Conservation (phyloP, 2,888 invertebrate species). For the Copidosoma aretas region DNA sequence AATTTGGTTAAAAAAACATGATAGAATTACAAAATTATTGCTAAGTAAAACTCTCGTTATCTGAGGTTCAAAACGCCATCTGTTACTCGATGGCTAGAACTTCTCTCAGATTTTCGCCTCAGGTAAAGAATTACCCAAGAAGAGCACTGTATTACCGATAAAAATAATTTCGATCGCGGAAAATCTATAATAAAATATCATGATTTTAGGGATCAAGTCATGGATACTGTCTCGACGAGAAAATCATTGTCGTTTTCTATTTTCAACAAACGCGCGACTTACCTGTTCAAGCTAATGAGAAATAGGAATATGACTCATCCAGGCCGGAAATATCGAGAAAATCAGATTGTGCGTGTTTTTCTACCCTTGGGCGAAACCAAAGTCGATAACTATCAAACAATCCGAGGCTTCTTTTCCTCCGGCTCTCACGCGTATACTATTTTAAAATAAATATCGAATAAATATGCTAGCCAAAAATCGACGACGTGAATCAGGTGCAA, state of each 20-base stretch:
- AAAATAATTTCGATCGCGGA: background rate
- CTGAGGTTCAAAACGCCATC: slow-evolving; percentile 18
- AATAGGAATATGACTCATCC: too few relatives aligned
- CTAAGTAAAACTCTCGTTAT: background rate
- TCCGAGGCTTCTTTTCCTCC: too few relatives aligned
- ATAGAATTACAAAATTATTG: background rate
- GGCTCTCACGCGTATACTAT: too few relatives aligned
- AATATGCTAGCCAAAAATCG: background rate
- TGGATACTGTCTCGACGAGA: too few relatives aligned
- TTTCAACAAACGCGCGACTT: too few relatives aligned
- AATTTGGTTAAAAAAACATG: background rate
- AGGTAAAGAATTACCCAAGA: slow-evolving; percentile 18
- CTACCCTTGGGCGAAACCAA: too few relatives aligned
- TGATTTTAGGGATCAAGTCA: too few relatives aligned
- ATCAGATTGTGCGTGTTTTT: too few relatives aligned
- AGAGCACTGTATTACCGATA: slow-evolving; percentile 27
- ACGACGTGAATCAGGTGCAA: background rate
- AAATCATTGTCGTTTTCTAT: too few relatives aligned
- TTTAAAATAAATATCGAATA: background rate
- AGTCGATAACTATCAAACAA: too few relatives aligned
- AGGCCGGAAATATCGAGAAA: too few relatives aligned
- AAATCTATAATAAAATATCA: slow-evolving; percentile 5
- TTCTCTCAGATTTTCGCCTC: slow-evolving; percentile 1
- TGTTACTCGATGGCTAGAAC: background rate
- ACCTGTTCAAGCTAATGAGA: too few relatives aligned